phyloP scores from a whole-genome alignment of 1,140 invertebrate species.

The Aricia agestis region DNA sequence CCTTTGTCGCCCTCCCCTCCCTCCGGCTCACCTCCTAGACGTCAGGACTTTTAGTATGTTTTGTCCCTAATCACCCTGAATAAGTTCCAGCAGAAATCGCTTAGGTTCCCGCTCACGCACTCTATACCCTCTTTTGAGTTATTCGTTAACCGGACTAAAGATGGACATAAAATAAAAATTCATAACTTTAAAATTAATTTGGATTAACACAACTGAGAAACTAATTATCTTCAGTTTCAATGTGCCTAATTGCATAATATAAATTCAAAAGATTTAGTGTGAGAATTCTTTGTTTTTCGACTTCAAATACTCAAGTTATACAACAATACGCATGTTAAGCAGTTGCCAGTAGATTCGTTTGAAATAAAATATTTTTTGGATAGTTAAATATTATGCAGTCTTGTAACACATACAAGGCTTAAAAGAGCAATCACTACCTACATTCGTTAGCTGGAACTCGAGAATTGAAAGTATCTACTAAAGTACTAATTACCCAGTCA shows the following conservation, averaged over 20 bases:
- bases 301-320: neutral
- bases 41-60: too few species aligned
- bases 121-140: too few species aligned
- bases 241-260: too few species aligned
- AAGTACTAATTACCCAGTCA: neutral
- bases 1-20: too few species aligned
- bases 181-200: neutral
- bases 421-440: neutral
- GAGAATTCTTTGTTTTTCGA: neutral
- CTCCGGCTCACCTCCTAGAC: too few species aligned
- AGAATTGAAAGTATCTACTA: neutral
- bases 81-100: too few species aligned
- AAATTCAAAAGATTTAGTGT: neutral
- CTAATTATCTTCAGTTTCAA: neutral
- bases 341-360: neutral
- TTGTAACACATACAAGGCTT: neutral
- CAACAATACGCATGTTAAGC: neutral
- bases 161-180: too few species aligned
- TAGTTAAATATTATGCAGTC: too few species aligned
- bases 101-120: too few species aligned
- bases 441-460: neutral
- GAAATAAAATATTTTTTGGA: too few species aligned
- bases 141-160: too few species aligned
- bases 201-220: neutral
- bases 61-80: too few species aligned